Evolutionary conservation across 1,140 invertebrate species (phyloP).

Genomic region (Bicyclus anynana): DNA sequence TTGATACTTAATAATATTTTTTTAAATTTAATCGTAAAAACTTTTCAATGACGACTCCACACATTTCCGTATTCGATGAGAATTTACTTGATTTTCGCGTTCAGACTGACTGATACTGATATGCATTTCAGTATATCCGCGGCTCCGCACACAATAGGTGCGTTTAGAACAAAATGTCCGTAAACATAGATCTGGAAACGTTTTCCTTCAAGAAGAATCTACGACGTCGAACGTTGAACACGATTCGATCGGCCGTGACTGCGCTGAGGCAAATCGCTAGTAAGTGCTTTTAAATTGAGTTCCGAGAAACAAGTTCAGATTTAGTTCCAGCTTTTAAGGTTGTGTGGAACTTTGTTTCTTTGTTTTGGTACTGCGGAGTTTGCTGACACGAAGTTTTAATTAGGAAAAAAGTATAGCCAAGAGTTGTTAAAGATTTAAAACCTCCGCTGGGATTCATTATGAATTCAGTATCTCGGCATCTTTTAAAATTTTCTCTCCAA

Average conservation of each 20-base stretch:
- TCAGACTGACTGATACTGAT: conserved; percentile 55
- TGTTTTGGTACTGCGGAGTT: not conserved
- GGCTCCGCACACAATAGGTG: conserved; percentile 59
- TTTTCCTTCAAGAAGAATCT: conserved; percentile 64
- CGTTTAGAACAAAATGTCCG: conserved; percentile 47
- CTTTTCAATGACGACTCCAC: conserved; percentile 36
- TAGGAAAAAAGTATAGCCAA: not conserved
- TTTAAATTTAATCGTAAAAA: too few species aligned
- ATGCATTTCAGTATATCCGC: conserved; percentile 69
- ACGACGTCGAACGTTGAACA: conserved; percentile 61
- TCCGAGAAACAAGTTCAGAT: conserved; percentile 8
- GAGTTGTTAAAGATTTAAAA: not conserved
- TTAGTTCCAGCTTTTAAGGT: conserved; percentile 1
- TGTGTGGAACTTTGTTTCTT: not conserved
- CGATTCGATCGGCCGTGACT: conserved; percentile 61
- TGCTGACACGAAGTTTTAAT: conserved; percentile 2
- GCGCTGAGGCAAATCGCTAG: conserved; percentile 65
- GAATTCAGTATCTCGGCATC: not conserved
- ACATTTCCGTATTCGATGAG: conserved; percentile 40
- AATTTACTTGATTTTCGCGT: conserved; percentile 46
- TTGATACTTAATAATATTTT: too few species aligned
- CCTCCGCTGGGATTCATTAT: not conserved
- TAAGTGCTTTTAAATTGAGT: conserved; percentile 43
- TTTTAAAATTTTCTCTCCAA: not conserved
- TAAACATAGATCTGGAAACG: conserved; percentile 66